Percentiles rank a stretch among this genome's conserved stretches.
Evolutionary conservation across 2,113 vertebrate species (phyloP).

Genomic region (Sylvilagus bachmani): DNA sequence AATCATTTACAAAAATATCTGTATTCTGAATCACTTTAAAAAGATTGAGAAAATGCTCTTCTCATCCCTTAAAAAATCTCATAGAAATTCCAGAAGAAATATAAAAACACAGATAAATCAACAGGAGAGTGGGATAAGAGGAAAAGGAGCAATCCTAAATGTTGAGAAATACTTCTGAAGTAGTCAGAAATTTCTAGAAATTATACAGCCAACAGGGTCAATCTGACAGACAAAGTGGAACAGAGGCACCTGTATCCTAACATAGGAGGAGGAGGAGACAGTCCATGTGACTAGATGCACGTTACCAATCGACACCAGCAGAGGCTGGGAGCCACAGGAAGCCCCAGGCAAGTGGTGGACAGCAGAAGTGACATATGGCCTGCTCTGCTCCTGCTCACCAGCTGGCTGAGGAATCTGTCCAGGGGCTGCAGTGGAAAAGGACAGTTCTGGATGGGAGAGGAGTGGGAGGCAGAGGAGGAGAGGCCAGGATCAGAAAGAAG

Average conservation of each 20-base stretch:
- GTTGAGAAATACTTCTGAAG: background rate
- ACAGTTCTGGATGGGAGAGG: background rate
- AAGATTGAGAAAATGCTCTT: background rate
- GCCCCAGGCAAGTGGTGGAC: background rate
- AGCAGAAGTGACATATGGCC: background rate
- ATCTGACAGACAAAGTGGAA: background rate
- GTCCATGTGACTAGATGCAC: background rate
- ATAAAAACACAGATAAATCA: background rate
- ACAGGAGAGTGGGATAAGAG: background rate
- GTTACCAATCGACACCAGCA: background rate
- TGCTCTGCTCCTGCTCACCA: background rate
- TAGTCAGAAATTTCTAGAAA: slow-evolving; percentile 23
- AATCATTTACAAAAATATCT: background rate
- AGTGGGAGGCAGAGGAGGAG: background rate
- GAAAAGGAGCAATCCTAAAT: background rate
- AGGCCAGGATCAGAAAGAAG: background rate
- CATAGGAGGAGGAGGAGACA: background rate
- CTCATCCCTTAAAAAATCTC: slow-evolving; percentile 25
- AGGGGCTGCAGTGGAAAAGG: background rate
- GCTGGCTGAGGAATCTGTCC: background rate
- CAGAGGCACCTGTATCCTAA: background rate
- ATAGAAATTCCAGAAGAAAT: background rate
- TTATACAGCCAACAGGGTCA: background rate
- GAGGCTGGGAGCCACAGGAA: background rate
- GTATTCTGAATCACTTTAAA: slow-evolving; percentile 7